Conservation (phyloP, 2,797 vertebrate genomes). For the Typhlichthys eigenmanni region DNA sequence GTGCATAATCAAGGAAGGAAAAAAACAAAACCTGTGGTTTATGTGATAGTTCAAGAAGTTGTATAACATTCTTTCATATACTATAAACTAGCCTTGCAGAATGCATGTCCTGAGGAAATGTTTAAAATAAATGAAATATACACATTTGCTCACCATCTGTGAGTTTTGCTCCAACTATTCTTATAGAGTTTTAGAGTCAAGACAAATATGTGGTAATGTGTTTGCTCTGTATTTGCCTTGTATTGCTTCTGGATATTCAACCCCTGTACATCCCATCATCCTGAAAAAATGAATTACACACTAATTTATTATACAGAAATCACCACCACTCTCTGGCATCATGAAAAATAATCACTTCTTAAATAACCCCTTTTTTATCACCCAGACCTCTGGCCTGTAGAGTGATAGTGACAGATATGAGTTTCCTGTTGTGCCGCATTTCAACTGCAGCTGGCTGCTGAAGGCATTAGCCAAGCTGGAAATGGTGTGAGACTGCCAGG, state of each 20-base stretch:
- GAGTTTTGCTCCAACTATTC: constrained; percentile 62
- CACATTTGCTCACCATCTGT: constrained; percentile 76
- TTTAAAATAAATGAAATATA: constrained; percentile 47
- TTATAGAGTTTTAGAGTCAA: constrained; percentile 39
- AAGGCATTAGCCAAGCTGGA: constrained; percentile 69
- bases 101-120: constrained; percentile 64
- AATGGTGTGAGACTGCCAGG: constrained; percentile 59
- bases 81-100: constrained; percentile 51
- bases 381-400: constrained; percentile 48
- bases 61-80: constrained; percentile 49
- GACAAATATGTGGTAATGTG: constrained; percentile 35
- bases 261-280: constrained; percentile 12
- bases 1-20: too few relatives aligned
- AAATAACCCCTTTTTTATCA: constrained; percentile 59
- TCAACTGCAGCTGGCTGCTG: constrained; percentile 67
- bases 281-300: constrained; percentile 29
- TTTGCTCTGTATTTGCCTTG: constrained; percentile 39
- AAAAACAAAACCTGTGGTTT: too few relatives aligned
- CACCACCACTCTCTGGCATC: constrained; percentile 36
- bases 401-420: constrained; percentile 72
- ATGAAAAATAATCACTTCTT: constrained; percentile 67
- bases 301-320: constrained; percentile 33
- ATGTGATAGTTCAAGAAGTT: too few relatives aligned
- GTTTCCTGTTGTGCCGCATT: constrained; percentile 69
- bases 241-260: constrained; percentile 36